phyloP scores from a whole-genome alignment of 2,888 invertebrate species.

The Crematogaster levior region DNA sequence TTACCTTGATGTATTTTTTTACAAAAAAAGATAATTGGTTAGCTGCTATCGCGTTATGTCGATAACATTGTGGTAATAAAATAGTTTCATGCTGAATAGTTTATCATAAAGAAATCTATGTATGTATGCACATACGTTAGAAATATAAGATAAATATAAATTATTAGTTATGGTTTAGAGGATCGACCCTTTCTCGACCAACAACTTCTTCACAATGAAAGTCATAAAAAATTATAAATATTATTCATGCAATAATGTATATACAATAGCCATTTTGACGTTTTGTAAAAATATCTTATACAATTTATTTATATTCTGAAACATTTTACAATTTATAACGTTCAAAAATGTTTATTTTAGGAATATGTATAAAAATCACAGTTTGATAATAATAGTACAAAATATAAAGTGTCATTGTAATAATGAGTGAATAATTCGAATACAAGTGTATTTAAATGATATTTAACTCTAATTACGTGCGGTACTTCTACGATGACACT shows the following conservation, averaged over 20 bases:
- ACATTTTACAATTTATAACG: not conserved
- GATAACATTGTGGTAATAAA: constrained; percentile 70
- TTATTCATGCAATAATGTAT: not conserved
- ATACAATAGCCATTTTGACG: not conserved
- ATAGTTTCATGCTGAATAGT: constrained; percentile 70
- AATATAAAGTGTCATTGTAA: not conserved
- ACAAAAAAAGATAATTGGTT: not conserved
- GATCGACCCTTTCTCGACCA: constrained; percentile 35
- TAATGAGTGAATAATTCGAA: not conserved
- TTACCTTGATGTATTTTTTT: not conserved
- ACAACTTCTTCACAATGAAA: constrained; percentile 35
- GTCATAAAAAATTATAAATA: constrained; percentile 41
- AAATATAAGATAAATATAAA: constrained; percentile 64
- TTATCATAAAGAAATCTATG: constrained; percentile 73
- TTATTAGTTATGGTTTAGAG: constrained; percentile 72
- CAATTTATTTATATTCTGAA: not conserved
- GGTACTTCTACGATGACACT: constrained; percentile 42
- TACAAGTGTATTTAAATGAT: not conserved
- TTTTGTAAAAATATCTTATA: not conserved
- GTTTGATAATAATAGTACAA: not conserved
- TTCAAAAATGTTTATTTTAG: not conserved
- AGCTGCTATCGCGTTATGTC: constrained; percentile 31
- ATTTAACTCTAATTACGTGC: constrained; percentile 13
- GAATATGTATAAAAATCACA: not conserved
- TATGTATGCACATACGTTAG: constrained; percentile 47